These are phyloP conservation scores for Mesocricetus auratus DNA, from an alignment of 2,113 vertebrate species.

Conservation along the genomic window DNA sequence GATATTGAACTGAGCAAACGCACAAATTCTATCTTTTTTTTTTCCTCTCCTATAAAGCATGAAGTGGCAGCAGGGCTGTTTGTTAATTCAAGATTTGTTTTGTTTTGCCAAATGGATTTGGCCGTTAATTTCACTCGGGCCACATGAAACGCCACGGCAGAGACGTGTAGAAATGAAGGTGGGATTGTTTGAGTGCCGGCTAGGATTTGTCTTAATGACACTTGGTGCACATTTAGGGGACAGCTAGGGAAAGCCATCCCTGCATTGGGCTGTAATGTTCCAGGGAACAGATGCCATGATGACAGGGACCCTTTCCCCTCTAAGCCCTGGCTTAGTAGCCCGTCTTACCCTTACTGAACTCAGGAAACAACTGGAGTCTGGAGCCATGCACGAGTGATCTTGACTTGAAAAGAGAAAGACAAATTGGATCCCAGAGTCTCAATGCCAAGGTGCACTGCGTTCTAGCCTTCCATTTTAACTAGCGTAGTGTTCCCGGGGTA, in stretches of 20 bases:
- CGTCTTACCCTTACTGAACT: not conserved
- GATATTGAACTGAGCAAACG: slow-evolving; percentile 75
- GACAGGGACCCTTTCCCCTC: not conserved
- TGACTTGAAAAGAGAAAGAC: slow-evolving; percentile 44
- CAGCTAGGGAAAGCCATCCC: not conserved
- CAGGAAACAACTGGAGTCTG: not conserved
- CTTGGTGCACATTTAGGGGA: slow-evolving; percentile 46
- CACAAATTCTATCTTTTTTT: slow-evolving; percentile 60
- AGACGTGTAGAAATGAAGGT: slow-evolving; percentile 37
- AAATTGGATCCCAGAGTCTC: slow-evolving; percentile 40
- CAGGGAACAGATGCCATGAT: rapidly evolving
- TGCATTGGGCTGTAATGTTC: rapidly evolving
- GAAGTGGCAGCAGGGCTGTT: slow-evolving; percentile 51
- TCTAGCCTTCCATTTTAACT: slow-evolving; percentile 50
- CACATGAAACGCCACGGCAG: slow-evolving; percentile 1
- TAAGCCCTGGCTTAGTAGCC: not conserved
- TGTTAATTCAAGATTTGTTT: slow-evolving; percentile 77
- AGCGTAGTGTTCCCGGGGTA: not conserved
- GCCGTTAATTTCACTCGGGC: slow-evolving; percentile 65
- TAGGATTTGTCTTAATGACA: slow-evolving; percentile 49
- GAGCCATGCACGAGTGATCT: not conserved
- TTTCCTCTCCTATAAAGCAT: slow-evolving; percentile 22
- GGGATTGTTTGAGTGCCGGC: not conserved
- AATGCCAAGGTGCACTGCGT: not conserved
- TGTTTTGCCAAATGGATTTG: slow-evolving; percentile 67